Base-by-base conservation (phyloP, 2,113 vertebrate genomes). In the Apus apus region DNA sequence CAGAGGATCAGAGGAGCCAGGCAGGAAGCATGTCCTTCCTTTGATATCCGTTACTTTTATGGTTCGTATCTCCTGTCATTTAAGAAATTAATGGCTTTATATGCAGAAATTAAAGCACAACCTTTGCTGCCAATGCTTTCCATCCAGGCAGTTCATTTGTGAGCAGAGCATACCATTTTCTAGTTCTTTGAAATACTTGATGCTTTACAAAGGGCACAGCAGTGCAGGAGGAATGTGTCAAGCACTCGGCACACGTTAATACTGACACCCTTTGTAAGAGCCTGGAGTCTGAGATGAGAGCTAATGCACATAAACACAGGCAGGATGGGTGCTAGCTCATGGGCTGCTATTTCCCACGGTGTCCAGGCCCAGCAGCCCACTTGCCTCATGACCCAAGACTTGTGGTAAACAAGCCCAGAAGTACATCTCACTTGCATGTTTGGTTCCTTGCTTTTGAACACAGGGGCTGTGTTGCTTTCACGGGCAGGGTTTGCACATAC, bases 51-150 rank as follows among this genome's bases (percentile, higher is more conserved):
- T 57, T n/a, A 8, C 70, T 75, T 81, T 77, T 57, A 21, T 34
- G 26, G 38, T 64, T 87, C 64, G 5, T 68, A 14, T 26, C 70
- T 72, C 11, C 46, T 66, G 0, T 38, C 32, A 3, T 79, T 60
- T 66, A 82, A 81, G 32, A 65, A 13, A 34, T 34, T 45, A 11
- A 54, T 77, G 30, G 1, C 51, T 96, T 96, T 94, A 27, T 89
- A 61, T 0, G 1, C 54, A 51, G 43, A 16, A 84, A 96, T 95
- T 96, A 97, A 96, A 97, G 70, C 56, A 70, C 48, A 29, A 11
- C 15, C 84, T 92, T 64, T 56, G 27, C 62, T 57, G 89, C 38
- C 68, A 11, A 2, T 6, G 36, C 32, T 53, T 25, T 76, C 64
- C 43, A 2, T 30, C 70, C 3, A 0, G 5, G 19, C 53, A 21